Conservation (phyloP, 2,113 vertebrate genomes). For the Bujurquina vittata region DNA sequence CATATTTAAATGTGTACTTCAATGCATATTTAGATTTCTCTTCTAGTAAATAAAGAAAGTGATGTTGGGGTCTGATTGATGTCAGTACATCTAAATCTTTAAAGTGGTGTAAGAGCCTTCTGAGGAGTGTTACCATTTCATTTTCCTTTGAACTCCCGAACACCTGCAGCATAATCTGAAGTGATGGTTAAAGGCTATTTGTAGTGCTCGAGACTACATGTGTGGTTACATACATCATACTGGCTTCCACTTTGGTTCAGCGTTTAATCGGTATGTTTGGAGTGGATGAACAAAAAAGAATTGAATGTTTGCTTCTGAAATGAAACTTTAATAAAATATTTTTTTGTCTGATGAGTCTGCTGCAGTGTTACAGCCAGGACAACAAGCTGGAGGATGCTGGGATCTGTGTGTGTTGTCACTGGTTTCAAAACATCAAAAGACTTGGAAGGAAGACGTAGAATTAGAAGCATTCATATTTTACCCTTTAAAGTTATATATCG, state of each 20-base stretch:
- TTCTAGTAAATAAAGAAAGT: not conserved
- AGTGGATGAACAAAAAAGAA: not conserved
- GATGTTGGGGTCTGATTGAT: not conserved
- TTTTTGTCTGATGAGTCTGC: no score
- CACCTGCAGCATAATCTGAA: slow-evolving; percentile 36
- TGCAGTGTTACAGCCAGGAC: not conserved
- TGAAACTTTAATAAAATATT: not conserved
- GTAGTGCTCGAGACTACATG: not conserved
- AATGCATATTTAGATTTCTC: not conserved
- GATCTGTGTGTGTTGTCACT: not conserved
- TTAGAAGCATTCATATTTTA: not conserved
- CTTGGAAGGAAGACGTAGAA: not conserved
- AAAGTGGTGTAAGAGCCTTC: slow-evolving; percentile 4
- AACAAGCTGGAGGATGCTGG: not conserved
- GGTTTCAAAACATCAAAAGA: no score
- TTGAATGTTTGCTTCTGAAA: not conserved
- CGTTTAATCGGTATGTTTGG: not conserved
- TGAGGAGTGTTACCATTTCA: not conserved
- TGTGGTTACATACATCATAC: not conserved
- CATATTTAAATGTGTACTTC: not conserved
- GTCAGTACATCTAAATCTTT: slow-evolving; percentile 5
- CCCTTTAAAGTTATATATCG: not conserved
- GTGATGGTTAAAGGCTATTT: slow-evolving; percentile 21
- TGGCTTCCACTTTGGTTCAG: not conserved
- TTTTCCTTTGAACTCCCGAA: slow-evolving; percentile 33